These are phyloP conservation scores for Nysson spinosus DNA, from an alignment of 2,888 invertebrate genomes.

Conservation along the genomic window DNA sequence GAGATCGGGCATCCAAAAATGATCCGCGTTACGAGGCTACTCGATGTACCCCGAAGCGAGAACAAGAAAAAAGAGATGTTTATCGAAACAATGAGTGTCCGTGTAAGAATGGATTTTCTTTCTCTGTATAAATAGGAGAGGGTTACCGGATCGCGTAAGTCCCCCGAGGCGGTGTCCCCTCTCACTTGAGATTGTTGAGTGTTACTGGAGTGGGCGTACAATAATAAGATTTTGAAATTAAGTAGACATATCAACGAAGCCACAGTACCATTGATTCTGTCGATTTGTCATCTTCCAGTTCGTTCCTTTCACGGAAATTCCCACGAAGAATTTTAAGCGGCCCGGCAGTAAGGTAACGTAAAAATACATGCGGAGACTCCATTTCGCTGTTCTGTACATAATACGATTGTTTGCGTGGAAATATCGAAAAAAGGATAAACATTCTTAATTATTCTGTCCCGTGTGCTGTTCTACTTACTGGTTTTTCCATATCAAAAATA, in stretches of 20 bases:
- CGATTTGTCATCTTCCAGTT: slow-evolving; percentile 47
- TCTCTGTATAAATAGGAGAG: slow-evolving; percentile 39
- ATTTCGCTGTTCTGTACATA: slow-evolving; percentile 24
- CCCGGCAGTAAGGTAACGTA: too few relatives aligned
- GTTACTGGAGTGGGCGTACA: slow-evolving; percentile 60
- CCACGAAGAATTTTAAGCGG: not conserved
- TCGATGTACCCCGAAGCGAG: slow-evolving; percentile 24
- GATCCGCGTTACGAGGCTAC: slow-evolving; percentile 38
- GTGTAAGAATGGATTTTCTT: slow-evolving; percentile 49
- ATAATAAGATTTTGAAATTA: slow-evolving; percentile 67
- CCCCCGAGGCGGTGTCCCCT: slow-evolving; percentile 6
- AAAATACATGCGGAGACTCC: too few relatives aligned
- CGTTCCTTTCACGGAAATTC: slow-evolving; percentile 31
- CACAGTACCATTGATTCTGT: slow-evolving; percentile 55
- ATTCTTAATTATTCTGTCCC: too few relatives aligned
- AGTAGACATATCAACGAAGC: slow-evolving; percentile 73
- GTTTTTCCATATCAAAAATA: too few relatives aligned
- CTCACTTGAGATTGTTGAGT: slow-evolving; percentile 44
- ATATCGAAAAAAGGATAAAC: too few relatives aligned
- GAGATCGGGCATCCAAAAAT: slow-evolving; percentile 35
- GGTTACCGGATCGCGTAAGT: slow-evolving; percentile 8
- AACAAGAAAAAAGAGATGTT: too few relatives aligned
- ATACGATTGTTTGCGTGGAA: too few relatives aligned
- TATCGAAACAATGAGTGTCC: slow-evolving; percentile 49
- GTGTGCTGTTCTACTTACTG: too few relatives aligned